Base-by-base conservation (phyloP, 2,888 invertebrate species). In the Lasioglossum figueresi region DNA sequence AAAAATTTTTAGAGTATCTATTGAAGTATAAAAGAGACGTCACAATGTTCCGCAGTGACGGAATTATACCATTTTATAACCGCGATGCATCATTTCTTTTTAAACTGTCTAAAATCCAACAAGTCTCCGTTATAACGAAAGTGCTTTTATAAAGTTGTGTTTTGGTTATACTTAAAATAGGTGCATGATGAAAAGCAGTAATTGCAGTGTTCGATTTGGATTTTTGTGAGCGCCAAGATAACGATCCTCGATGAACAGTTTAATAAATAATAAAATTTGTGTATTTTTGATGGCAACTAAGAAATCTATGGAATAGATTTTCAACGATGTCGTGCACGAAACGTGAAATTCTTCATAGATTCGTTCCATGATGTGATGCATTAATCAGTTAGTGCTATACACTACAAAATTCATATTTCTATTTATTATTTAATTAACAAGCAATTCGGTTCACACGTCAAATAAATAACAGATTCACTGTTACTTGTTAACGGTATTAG, bases 191-290 rank as follows among this genome's bases (percentile, higher is more conserved):
- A 66, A 66, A 85, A 81, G 85, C 85, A 34, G 27, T 76, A 59
- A 85, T 72, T 78, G 48, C 76, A 77, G 37, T 72, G 80, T 74
- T 71, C 34, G 16, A 70, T 3, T 31, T 59, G 79, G 23, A 66
- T 73, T 78, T 75, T 37, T 43, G 27, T 37, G 66, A 74, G 76
- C 86, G 83, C 77, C 81, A n/a, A 84, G 83, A 87, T 86, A 74
- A 79, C 70, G 70, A 87, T 86, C 87, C 87, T 81, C 79, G 74
- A 81, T 31, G 71, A 71, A 76, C 40, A 68, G 8, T 16, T 43
- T 14, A 14, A 43, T 14, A 0, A 43, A 43, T 43, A 14, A 43
- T 43, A 43, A 12, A 14, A 70, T 14, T 14, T 31, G 14, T 52
- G 23, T 1, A n/a, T 56, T 27, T 16, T 56, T 19, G 3, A 16